Evolutionary conservation across 1,140 invertebrate genomes (phyloP).

Genomic region (Dermatophagoides farinae): DNA sequence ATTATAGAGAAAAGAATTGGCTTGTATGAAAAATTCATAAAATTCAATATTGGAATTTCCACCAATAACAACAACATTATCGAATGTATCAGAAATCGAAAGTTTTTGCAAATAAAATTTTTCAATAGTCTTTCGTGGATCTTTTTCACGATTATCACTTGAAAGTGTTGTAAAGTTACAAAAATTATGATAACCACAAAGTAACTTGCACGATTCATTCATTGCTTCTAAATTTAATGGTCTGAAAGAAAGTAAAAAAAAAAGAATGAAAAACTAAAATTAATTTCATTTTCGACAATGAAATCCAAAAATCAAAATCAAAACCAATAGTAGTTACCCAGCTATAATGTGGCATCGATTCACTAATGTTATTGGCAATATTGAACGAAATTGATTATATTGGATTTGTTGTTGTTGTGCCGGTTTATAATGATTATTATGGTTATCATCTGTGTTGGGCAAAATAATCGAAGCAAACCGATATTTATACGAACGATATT

Average conservation of each 20-base stretch:
- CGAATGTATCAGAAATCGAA: neutral
- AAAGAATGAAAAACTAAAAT: neutral
- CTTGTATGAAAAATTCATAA: constrained; percentile 16
- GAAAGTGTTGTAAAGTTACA: neutral
- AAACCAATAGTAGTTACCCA: constrained; percentile 9
- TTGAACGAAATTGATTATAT: neutral
- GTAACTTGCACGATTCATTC: neutral
- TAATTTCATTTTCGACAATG: neutral
- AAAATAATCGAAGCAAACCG: constrained; percentile 7
- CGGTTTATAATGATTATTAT: neutral
- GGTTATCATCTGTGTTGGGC: neutral
- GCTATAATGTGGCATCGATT: constrained; percentile 14
- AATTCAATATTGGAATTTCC: constrained; percentile 11
- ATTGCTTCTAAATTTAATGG: neutral
- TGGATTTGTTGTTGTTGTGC: neutral
- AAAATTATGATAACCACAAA: constrained; percentile 5
- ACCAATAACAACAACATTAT: too few relatives aligned
- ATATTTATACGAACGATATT: constrained; percentile 15
- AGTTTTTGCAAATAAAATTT: neutral
- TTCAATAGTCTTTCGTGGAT: neutral
- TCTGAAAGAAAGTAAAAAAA: neutral
- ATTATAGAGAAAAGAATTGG: constrained; percentile 16
- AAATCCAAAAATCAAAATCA: neutral
- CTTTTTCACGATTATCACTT: neutral
- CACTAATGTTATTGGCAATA: constrained; percentile 12